Base-by-base conservation (phyloP, 2,113 vertebrate genomes). In the Steatornis caripensis region DNA sequence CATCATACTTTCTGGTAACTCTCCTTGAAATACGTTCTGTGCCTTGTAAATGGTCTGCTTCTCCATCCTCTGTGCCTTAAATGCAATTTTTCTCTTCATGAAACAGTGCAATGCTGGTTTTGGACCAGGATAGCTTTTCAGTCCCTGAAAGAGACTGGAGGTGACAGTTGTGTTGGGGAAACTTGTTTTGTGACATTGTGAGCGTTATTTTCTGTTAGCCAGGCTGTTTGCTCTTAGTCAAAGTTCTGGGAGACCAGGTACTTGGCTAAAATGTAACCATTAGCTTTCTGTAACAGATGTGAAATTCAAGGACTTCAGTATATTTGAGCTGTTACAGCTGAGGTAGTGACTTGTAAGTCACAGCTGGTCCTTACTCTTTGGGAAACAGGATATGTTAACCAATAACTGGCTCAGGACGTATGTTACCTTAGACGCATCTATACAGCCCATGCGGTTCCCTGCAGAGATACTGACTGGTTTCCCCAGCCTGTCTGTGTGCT, bases 321-420 rank as follows among this genome's bases (percentile, higher is more conserved):
- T 48, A 34, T 72, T 18, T n/a, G 10, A 4, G n/a, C 45, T 93
- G 7, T 61, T 65, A 58, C 20, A 66, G 43, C 58, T 62, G 46
- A 77, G 57, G 29, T 80, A 39, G 48, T 87, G 78, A 60, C 37
- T 58, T 91, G 18, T 53, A 39, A 57, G 49, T n/a, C 29, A 48
- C 21, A 61, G 5, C 27, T 55, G 15, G 32, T 22, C 37, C 34
- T 68, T 43, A 46, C 8, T 34, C 17, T 68, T 58, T 48, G 75
- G 41, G 36, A 72, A 71, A 39, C 41, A 49, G 29, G 32, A 36
- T 77, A 5, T 26, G 9, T 88, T n/a, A 61, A 36, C 24, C 54
- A 83, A 0, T 11, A 86, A 9, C 57, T 51, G 12, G 27, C 26
- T 79, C 5, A 1, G 54, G 17, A 36, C 0, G 0, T 51, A 8